phyloP scores from a whole-genome alignment of 2,113 vertebrate genomes.

The Rhabdomys dilectus region DNA sequence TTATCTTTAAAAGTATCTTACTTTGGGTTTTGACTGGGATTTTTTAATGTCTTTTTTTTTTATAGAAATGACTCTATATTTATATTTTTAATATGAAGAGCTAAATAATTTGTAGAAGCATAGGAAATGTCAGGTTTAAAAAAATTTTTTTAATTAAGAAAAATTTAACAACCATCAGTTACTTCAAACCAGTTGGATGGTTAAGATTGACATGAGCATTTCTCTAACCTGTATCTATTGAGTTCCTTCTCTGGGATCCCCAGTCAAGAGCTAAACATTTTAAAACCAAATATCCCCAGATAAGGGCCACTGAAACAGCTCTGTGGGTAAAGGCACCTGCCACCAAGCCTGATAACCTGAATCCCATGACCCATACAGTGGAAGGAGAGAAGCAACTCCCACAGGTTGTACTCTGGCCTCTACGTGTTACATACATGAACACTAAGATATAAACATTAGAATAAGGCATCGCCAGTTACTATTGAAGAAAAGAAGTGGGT shows the following conservation, averaged over 20 bases:
- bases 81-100: conserved; percentile 27
- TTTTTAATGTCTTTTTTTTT: neutral
- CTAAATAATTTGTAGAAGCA: conserved; percentile 21
- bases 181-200: neutral
- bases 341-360: neutral
- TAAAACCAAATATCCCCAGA: conserved; percentile 18
- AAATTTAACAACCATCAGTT: conserved; percentile 3
- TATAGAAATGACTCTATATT: neutral
- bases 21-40: neutral
- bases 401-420: neutral
- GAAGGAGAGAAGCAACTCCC: neutral
- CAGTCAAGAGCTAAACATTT: conserved; percentile 27
- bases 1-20: conserved; percentile 21
- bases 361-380: neutral
- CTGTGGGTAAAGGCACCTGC: neutral
- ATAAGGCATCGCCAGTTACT: neutral
- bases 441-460: no score
- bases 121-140: neutral
- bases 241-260: neutral
- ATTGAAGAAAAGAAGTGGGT: neutral
- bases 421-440: neutral
- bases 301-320: neutral
- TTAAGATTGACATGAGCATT: neutral
- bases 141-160: neutral
- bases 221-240: conserved; percentile 40